A percentile compares a stretch with the other conserved stretches of the same genome.
Evolutionary conservation across 2,888 invertebrate genomes (phyloP).

Genomic region (Maniola hyperantus): DNA sequence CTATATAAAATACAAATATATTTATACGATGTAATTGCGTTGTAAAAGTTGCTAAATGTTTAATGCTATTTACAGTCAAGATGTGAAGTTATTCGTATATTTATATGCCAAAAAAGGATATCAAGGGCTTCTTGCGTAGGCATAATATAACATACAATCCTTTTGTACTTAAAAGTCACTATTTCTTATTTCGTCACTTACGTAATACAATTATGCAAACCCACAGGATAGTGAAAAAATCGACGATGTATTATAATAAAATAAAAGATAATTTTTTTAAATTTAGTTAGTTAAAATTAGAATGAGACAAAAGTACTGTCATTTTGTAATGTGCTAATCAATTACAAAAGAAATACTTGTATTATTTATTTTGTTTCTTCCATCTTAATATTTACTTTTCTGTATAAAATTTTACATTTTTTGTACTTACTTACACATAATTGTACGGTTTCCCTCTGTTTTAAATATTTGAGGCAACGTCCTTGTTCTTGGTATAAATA

Average conservation of each 20-base stretch:
- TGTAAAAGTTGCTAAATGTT: slow-evolving; percentile 8
- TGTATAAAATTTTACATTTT: too few relatives aligned
- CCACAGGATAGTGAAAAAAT: neutral
- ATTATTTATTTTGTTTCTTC: too few relatives aligned
- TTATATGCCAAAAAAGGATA: slow-evolving; percentile 5
- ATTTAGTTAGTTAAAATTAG: too few relatives aligned
- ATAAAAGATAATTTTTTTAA: neutral
- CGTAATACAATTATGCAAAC: neutral
- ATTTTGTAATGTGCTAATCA: too few relatives aligned
- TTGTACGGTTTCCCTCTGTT: too few relatives aligned
- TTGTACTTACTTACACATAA: too few relatives aligned
- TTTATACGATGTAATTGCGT: neutral
- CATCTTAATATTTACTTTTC: too few relatives aligned
- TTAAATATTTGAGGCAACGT: too few relatives aligned
- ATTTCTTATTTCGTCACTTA: slow-evolving; percentile 4
- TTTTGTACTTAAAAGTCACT: slow-evolving; percentile 4
- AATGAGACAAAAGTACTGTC: too few relatives aligned
- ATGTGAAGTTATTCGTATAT: neutral
- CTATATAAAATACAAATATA: neutral
- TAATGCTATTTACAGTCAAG: neutral
- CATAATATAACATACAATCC: slow-evolving; percentile 5
- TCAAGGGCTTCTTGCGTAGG: slow-evolving; percentile 8
- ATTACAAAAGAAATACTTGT: too few relatives aligned
- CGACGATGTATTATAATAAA: neutral
- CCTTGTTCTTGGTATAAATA: too few relatives aligned